Evolutionary conservation across 2,797 vertebrate species (phyloP).

Genomic region (Notamacropus eugenii): DNA sequence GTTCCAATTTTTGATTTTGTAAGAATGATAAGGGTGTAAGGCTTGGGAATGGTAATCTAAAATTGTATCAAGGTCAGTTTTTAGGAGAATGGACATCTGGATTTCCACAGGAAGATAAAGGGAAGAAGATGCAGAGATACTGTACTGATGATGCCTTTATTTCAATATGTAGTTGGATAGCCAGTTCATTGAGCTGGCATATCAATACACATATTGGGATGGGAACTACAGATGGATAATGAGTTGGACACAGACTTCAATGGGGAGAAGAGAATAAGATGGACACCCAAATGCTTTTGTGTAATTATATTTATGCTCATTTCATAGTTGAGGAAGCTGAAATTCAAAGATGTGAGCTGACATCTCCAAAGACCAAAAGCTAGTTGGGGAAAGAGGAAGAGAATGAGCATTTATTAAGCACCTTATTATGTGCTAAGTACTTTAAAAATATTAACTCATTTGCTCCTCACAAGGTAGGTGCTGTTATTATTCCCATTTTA

Average conservation of each 20-base stretch:
- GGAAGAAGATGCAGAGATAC: no score
- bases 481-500: background rate
- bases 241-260: background rate
- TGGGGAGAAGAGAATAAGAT: background rate
- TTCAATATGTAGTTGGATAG: background rate
- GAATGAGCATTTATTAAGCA: background rate
- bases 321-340: background rate
- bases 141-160: background rate
- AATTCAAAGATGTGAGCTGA: background rate
- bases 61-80: no score
- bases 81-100: no score
- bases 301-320: background rate
- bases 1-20: no score
- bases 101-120: no score
- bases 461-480: background rate
- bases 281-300: background rate
- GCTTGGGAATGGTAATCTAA: no score
- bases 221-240: background rate
- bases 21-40: no score
- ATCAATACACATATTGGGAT: background rate
- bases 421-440: background rate
- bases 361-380: background rate
- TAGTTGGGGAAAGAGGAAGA: background rate
- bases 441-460: background rate
- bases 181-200: background rate